Conservation (phyloP, 2,797 vertebrate genomes). For the Megalops cyprinoides region DNA sequence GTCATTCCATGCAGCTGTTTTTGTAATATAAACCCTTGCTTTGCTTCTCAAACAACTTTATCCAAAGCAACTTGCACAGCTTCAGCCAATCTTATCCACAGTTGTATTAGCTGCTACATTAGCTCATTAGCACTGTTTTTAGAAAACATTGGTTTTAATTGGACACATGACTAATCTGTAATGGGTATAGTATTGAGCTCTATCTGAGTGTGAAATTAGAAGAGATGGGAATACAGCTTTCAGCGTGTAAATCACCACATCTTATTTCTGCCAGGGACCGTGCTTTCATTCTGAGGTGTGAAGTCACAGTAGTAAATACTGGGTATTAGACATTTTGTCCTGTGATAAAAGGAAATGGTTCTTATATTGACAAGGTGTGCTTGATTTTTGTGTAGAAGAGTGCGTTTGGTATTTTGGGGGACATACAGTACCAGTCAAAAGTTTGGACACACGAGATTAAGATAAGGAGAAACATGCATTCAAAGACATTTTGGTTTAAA, state of each 20-base stretch:
- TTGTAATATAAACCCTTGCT: neutral
- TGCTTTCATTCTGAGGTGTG: neutral
- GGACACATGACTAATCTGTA: neutral
- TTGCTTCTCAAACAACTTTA: neutral
- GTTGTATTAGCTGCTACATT: constrained; percentile 3
- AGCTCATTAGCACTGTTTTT: constrained; percentile 2
- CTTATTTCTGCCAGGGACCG: neutral
- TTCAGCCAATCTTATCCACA: neutral
- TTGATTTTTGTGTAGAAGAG: neutral
- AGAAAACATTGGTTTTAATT: too few species aligned
- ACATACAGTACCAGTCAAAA: too few species aligned
- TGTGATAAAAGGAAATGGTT: neutral
- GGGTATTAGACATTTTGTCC: neutral
- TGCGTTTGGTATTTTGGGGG: neutral
- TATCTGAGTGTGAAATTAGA: constrained; percentile 4
- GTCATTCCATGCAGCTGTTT: neutral
- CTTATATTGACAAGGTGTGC: neutral
- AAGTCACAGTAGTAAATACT: constrained; percentile 10
- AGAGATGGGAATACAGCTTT: neutral
- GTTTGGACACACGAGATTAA: too few species aligned
- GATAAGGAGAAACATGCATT: too few species aligned
- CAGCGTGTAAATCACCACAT: neutral
- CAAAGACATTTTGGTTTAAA: too few species aligned
- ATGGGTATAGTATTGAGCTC: neutral
- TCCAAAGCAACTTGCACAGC: neutral